These are phyloP conservation scores for Datnioides undecimradiatus DNA, from an alignment of 2,113 vertebrate species.

Conservation along the genomic window DNA sequence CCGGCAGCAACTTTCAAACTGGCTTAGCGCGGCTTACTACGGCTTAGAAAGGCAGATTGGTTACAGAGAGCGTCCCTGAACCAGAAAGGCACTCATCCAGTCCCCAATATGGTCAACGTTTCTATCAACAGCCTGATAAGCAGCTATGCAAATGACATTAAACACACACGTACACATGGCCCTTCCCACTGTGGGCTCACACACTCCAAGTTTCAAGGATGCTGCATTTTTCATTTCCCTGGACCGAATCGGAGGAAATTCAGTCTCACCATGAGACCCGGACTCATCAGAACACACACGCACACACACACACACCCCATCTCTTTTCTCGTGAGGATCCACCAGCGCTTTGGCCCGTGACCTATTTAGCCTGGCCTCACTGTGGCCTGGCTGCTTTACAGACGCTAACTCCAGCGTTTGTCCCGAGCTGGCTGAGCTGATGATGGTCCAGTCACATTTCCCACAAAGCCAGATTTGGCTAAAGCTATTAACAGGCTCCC, in stretches of 20 bases:
- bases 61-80: slow-evolving; percentile 66
- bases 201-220: not conserved
- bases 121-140: slow-evolving; percentile 59
- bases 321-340: slow-evolving; percentile 27
- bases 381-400: slow-evolving; percentile 60
- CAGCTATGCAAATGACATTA: slow-evolving; percentile 18
- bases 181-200: not conserved
- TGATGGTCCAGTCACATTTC: slow-evolving; percentile 42
- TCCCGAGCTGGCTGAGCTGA: slow-evolving; percentile 53
- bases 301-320: too few relatives aligned
- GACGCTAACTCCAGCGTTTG: slow-evolving; percentile 36
- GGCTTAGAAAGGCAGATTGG: slow-evolving; percentile 71
- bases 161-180: slow-evolving; percentile 18
- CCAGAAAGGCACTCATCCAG: slow-evolving; percentile 44
- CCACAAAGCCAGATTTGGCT: slow-evolving; percentile 70
- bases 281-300: slow-evolving; percentile 42
- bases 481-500: slow-evolving; percentile 51
- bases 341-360: slow-evolving; percentile 37
- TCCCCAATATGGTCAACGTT: slow-evolving; percentile 42
- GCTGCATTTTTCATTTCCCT: slow-evolving; percentile 11
- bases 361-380: slow-evolving; percentile 64
- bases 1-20: slow-evolving; percentile 71
- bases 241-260: slow-evolving; percentile 28
- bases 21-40: slow-evolving; percentile 68
- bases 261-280: not conserved